phyloP scores from a whole-genome alignment of 1,140 invertebrate genomes.

The Drosophila willistoni region DNA sequence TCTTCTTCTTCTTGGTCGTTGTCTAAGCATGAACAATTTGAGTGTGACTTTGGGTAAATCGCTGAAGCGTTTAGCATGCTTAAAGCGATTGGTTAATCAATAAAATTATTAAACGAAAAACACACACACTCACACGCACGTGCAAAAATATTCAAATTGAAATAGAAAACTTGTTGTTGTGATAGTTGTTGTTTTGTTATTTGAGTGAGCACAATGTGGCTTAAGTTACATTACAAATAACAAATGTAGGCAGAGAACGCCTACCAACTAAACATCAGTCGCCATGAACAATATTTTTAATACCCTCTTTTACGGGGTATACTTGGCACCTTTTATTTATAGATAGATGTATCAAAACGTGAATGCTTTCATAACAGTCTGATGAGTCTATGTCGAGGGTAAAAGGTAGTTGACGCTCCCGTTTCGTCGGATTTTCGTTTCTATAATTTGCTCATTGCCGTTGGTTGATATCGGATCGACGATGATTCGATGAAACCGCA shows the following conservation, averaged over 20 bases:
- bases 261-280: background rate
- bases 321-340: too few species aligned
- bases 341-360: background rate
- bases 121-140: background rate
- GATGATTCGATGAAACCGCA: background rate
- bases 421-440: background rate
- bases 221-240: conserved; percentile 39
- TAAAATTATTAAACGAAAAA: conserved; percentile 47
- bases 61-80: conserved; percentile 49
- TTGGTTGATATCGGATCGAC: background rate
- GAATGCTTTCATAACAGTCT: too few species aligned
- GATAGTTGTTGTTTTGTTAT: conserved; percentile 49
- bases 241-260: background rate
- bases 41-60: conserved; percentile 33
- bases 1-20: background rate
- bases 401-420: too few species aligned
- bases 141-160: background rate
- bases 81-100: conserved; percentile 40
- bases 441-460: background rate
- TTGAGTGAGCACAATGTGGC: conserved; percentile 42
- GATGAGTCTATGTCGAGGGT: too few species aligned
- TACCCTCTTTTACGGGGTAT: too few species aligned
- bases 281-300: background rate
- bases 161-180: conserved; percentile 36
- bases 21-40: background rate